Evolutionary conservation across 1,140 invertebrate species (phyloP).

Genomic region (Zaprionus nigranus): DNA sequence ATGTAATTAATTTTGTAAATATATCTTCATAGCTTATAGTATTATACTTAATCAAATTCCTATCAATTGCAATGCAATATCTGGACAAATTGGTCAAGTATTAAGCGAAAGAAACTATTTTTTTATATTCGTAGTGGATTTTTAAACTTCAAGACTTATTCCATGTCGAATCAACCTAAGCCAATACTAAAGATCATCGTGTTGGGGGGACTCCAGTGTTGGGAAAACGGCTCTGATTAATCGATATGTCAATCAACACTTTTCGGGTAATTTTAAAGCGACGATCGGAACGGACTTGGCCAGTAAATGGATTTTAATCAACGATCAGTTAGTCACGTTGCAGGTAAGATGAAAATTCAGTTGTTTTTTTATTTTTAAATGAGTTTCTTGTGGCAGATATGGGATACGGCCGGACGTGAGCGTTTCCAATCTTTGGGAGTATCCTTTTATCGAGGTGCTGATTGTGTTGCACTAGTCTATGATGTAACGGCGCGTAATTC

Average conservation of each 20-base stretch:
- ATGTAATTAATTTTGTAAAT: neutral
- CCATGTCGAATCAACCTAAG: neutral
- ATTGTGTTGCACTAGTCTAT: slow-evolving; percentile 99
- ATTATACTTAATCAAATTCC: neutral
- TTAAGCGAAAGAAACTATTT: neutral
- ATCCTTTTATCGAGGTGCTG: slow-evolving; percentile 99
- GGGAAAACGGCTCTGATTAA: neutral
- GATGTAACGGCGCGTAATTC: slow-evolving; percentile 98
- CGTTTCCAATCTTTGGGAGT: slow-evolving; percentile 98
- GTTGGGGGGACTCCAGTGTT: neutral
- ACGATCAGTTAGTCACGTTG: slow-evolving; percentile 98
- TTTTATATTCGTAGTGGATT: neutral
- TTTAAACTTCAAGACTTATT: neutral
- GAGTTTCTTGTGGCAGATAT: slow-evolving; percentile 89
- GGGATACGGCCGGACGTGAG: slow-evolving; percentile 99
- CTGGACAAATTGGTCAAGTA: neutral
- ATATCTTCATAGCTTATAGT: neutral
- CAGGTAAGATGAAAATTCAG: slow-evolving; percentile 88
- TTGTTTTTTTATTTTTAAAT: slow-evolving; percentile 2
- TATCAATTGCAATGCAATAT: neutral
- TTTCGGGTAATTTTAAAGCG: neutral
- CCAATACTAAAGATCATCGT: neutral
- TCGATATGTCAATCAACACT: neutral
- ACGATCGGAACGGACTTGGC: neutral
- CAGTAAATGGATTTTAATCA: slow-evolving; percentile 99